A percentile compares a stretch with the other conserved stretches of the same genome.
phyloP scores from a whole-genome alignment of 2,113 vertebrate species.

The Megalops atlanticus region DNA sequence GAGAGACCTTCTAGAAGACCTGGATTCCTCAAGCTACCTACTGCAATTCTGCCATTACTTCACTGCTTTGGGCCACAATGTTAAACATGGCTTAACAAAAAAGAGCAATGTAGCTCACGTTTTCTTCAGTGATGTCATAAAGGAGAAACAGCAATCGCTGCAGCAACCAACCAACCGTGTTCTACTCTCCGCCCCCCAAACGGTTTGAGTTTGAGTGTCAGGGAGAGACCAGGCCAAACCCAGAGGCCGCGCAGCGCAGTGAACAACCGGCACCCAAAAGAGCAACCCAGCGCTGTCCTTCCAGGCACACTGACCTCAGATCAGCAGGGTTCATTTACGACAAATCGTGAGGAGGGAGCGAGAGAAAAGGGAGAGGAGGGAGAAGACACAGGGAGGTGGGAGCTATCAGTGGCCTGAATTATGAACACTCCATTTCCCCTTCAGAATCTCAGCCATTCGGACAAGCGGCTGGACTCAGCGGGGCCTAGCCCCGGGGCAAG shows the following conservation, averaged over 20 bases:
- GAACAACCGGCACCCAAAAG: not conserved
- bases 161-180: not conserved
- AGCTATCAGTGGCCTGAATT: conserved; percentile 14
- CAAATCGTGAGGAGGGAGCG: not conserved
- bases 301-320: not conserved
- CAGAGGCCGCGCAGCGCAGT: no score
- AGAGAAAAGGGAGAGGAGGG: not conserved
- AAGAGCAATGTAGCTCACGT: not conserved
- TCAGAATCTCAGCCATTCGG: not conserved
- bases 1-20: not conserved
- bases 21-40: not conserved
- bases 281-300: not conserved
- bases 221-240: not conserved
- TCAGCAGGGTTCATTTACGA: not conserved
- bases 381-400: not conserved
- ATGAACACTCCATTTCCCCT: conserved; percentile 24
- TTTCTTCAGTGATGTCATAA: not conserved
- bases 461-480: conserved; percentile 13
- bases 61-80: not conserved
- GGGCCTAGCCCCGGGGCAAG: not conserved
- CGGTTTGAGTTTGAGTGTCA: not conserved
- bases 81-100: not conserved
- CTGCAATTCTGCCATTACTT: not conserved
- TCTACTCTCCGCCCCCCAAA: not conserved
- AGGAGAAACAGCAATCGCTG: not conserved